Evolutionary conservation across 2,797 vertebrate species (phyloP).

Genomic region (Okamejei kenojei): DNA sequence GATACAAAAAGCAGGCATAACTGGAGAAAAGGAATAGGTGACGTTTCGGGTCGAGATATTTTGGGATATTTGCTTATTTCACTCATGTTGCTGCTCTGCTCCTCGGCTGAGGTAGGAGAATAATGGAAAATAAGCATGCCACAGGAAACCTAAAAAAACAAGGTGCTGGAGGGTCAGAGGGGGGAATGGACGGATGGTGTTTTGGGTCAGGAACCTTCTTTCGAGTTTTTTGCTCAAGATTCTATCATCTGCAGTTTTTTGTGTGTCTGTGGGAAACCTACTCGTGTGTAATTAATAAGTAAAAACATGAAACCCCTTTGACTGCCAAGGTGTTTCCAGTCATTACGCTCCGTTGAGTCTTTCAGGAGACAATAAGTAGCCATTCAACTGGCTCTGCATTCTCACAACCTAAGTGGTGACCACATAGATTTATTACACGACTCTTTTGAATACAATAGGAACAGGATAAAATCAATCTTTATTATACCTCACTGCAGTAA

Average conservation of each 20-base stretch:
- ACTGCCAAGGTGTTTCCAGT: not conserved
- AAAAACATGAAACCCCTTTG: not conserved
- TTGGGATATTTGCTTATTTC: not conserved
- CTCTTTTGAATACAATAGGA: not conserved
- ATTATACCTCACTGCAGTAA: not conserved
- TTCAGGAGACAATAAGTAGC: not conserved
- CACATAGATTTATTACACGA: not conserved
- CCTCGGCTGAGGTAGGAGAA: not conserved
- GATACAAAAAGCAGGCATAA: no score
- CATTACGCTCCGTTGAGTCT: not conserved
- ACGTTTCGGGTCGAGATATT: no score
- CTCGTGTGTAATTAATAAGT: not conserved
- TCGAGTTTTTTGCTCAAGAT: no score
- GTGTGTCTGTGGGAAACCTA: not conserved
- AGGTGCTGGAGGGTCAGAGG: no score
- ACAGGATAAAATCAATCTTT: not conserved
- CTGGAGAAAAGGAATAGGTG: no score
- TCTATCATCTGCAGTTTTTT: no score
- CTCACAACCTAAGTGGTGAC: conserved; percentile 9
- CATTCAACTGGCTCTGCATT: not conserved
- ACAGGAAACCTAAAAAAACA: no score
- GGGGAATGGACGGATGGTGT: no score
- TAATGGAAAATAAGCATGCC: not conserved
- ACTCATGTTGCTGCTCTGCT: not conserved
- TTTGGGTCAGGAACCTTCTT: no score